Base-by-base conservation (phyloP, 2,113 vertebrate genomes). In the Scophthalmus maximus region DNA sequence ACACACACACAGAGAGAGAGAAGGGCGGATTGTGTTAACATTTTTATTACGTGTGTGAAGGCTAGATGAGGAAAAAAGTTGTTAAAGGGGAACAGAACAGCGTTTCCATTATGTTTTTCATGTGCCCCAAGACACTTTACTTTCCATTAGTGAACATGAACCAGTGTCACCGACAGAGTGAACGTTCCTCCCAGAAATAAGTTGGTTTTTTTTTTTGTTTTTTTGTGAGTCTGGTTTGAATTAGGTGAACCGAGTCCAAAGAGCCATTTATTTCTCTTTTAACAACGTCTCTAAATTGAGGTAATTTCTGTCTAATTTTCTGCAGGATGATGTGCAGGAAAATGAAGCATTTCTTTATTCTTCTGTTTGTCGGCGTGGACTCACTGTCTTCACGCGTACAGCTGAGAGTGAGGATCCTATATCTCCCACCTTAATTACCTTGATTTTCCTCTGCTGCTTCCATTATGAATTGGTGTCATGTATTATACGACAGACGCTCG, bases 51-150 rank as follows among this genome's bases (percentile, higher is more conserved):
- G 65, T 61, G 69, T 83, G 81, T 86, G 79, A 78, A 71, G 47
- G 63, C 29, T 36, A 68, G 62, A 84, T 84, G 81, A 81, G 77
- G 72, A 74, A 86, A n/a, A 88, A 79, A 71, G 70, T 87, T 84
- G 84, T 89, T 85, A 76, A 80, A 76, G 60, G 68, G 68, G 71
- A 84, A 79, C 18, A 62, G 64, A 85, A 64, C 71, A 62, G 68
- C 6, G 42, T 59, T 88, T 83, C 72, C 71, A 90, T 89, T 89
- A 81, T 81, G 78, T 70, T 81, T 81, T 85, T 88, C 72, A 85
- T 83, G 68, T 56, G 73, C 78, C 87, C 78, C 85, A 68, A 83
- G 85, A 85, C 57, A 84, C 30, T 85, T 81, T 72, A 46, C 77
- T 86, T 90, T 89, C 87, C 80, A 81, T 86, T 79, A 84, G 78